phyloP scores from a whole-genome alignment of 2,888 invertebrate genomes.

The Heteromyza rotundicornis region DNA sequence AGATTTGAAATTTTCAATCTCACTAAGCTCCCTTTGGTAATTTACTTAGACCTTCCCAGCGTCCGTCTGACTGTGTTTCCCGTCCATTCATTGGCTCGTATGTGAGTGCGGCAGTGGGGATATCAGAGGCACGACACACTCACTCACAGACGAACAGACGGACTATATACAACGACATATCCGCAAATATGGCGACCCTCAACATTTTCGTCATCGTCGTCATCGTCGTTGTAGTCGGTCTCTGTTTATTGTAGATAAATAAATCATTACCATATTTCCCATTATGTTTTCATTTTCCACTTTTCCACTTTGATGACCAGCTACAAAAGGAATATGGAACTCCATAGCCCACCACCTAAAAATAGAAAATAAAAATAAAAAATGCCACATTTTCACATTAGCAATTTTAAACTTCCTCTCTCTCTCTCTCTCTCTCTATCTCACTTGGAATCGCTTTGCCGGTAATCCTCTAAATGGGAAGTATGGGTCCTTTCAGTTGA shows the following conservation, averaged over 20 bases:
- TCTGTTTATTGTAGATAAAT: conserved; percentile 32
- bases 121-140: conserved; percentile 22
- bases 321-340: conserved; percentile 7
- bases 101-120: neutral
- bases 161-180: conserved; percentile 1
- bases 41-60: neutral
- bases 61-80: neutral
- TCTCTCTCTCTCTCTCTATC: neutral
- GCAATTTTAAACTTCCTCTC: neutral
- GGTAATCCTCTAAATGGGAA: neutral
- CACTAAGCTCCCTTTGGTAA: neutral
- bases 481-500: neutral
- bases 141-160: conserved; percentile 8
- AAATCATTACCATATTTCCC: conserved; percentile 44
- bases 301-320: conserved; percentile 41
- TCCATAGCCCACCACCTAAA: neutral
- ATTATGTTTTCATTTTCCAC: conserved; percentile 40
- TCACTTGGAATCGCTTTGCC: neutral
- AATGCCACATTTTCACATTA: neutral
- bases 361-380: neutral
- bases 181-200: conserved; percentile 6
- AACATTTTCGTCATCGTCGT: neutral
- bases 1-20: neutral
- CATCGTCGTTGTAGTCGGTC: neutral
- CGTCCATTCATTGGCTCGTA: neutral